Conservation (phyloP, 2,113 vertebrate species). For the Hippocampus zosterae region DNA sequence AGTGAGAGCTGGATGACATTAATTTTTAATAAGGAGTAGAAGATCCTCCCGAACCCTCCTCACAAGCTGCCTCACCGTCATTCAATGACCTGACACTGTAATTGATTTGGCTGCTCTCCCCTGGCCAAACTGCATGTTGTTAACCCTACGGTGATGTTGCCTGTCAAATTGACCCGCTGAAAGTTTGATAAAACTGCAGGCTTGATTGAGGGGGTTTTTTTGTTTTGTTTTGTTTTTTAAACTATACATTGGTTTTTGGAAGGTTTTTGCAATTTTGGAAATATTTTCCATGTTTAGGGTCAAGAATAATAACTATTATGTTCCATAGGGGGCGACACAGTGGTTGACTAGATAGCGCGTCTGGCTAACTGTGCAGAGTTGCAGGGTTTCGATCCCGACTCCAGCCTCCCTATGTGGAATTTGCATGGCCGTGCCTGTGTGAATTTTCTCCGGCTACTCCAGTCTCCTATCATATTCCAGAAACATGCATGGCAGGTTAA, state of each 20-base stretch:
- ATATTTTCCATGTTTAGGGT: too few species aligned
- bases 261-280: neutral
- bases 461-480: too few species aligned
- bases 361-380: too few species aligned
- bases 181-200: neutral
- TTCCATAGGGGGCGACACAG: too few species aligned
- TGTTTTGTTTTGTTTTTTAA: neutral
- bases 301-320: too few species aligned
- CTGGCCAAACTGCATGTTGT: slow-evolving; percentile 20
- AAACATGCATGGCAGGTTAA: too few species aligned
- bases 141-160: slow-evolving; percentile 1
- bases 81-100: slow-evolving; percentile 49
- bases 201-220: neutral
- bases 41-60: slow-evolving; percentile 55
- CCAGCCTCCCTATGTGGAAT: too few species aligned
- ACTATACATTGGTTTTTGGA: neutral
- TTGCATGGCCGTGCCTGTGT: too few species aligned
- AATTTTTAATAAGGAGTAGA: slow-evolving; percentile 73
- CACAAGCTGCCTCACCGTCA: slow-evolving; percentile 39
- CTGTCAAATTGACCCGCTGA: neutral
- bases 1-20: slow-evolving; percentile 71
- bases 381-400: too few species aligned
- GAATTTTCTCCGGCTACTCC: too few species aligned
- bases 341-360: too few species aligned
- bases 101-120: slow-evolving; percentile 52